A percentile compares a stretch with the other conserved stretches of the same genome.
Conservation (phyloP, 2,797 vertebrate genomes). For the Strix occidentalis region DNA sequence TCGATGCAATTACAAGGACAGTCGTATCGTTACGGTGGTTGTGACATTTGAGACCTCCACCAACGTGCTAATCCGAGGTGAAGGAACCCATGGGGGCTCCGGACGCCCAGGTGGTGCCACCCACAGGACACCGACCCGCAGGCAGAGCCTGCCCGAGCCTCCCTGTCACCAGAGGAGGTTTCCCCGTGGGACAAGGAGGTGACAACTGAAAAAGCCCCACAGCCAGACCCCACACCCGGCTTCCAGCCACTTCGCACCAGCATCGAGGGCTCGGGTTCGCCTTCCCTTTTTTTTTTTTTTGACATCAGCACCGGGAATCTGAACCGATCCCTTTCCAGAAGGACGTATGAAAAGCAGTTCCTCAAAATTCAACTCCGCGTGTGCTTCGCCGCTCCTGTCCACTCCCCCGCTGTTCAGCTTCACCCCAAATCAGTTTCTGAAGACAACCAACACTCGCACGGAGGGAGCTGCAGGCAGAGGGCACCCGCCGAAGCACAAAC, state of each 20-base stretch:
- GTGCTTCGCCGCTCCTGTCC: neutral
- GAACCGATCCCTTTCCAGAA: neutral
- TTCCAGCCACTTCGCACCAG: too few relatives aligned
- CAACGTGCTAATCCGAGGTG: neutral
- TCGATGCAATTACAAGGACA: neutral
- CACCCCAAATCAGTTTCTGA: too few relatives aligned
- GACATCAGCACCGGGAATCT: neutral
- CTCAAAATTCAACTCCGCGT: neutral
- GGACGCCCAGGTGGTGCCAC: neutral
- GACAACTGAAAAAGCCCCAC: neutral
- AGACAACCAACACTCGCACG: fast-evolving
- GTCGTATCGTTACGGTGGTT: neutral
- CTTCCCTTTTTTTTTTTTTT: neutral
- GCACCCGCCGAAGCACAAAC: neutral
- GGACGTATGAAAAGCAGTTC: neutral
- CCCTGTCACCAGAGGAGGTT: neutral
- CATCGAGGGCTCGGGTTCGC: neutral
- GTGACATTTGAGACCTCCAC: neutral
- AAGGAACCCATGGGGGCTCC: neutral
- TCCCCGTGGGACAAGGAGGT: neutral
- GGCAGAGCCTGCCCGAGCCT: neutral
- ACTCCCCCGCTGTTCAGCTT: fast-evolving
- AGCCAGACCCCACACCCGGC: too few relatives aligned
- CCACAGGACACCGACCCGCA: neutral
- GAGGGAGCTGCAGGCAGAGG: neutral